Conservation (phyloP, 2,113 vertebrate genomes). For the Perca flavescens region DNA sequence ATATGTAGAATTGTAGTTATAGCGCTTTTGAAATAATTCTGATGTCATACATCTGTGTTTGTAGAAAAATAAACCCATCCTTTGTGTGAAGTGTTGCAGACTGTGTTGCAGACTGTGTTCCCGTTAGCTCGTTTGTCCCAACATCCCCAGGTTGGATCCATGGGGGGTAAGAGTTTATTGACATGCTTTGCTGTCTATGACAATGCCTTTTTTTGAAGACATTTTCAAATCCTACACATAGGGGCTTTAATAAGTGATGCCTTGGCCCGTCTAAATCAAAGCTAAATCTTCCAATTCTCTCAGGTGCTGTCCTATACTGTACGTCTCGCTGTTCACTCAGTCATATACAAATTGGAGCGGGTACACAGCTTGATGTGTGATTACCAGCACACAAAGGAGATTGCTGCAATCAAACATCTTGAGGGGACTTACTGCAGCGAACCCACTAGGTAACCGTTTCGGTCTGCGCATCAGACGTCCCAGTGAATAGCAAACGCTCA, state of each 20-base stretch:
- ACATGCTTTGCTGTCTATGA: neutral
- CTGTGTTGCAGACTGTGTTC: neutral
- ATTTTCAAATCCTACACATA: neutral
- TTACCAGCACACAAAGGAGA: slow-evolving; percentile 75
- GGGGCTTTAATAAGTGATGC: neutral
- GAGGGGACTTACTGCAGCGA: slow-evolving; percentile 59
- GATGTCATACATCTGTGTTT: too few species aligned
- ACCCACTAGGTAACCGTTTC: slow-evolving; percentile 70
- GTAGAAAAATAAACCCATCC: neutral
- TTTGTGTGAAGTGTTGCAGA: neutral
- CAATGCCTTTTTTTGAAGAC: neutral
- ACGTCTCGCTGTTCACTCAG: slow-evolving; percentile 45
- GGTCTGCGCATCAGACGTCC: slow-evolving; percentile 48
- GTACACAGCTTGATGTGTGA: slow-evolving; percentile 76
- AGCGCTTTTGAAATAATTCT: neutral
- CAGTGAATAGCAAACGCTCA: slow-evolving; percentile 39
- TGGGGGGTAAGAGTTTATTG: neutral
- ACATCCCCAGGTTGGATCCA: neutral
- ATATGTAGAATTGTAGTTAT: too few species aligned
- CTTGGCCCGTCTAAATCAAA: neutral
- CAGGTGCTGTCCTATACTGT: slow-evolving; percentile 13
- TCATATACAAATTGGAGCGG: slow-evolving; percentile 54
- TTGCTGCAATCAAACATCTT: slow-evolving; percentile 78
- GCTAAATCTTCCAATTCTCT: slow-evolving; percentile 32
- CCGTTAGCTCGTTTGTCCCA: neutral